These are phyloP conservation scores for Eubucco bourcierii DNA, from an alignment of 2,113 vertebrate genomes.

Conservation along the genomic window DNA sequence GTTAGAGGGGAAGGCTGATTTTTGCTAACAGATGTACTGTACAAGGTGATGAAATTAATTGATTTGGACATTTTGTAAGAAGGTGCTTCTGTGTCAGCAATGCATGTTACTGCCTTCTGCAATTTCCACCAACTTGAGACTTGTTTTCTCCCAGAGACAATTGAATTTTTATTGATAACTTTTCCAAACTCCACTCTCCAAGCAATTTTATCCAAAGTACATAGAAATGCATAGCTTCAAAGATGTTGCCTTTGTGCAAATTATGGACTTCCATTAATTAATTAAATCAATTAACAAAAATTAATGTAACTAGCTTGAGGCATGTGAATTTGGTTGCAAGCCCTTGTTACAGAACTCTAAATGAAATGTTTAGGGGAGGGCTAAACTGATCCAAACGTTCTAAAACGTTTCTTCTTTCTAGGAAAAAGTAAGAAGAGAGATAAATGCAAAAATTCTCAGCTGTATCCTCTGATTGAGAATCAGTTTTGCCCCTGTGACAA, in stretches of 20 bases:
- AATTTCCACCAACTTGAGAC: neutral
- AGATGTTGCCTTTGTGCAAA: neutral
- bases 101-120: neutral
- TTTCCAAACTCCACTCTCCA: neutral
- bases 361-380: neutral
- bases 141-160: neutral
- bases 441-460: conserved; percentile 92
- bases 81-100: neutral
- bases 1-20: neutral
- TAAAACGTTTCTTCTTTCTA: conserved; percentile 60
- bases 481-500: conserved; percentile 97
- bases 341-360: neutral
- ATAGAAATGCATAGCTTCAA: neutral
- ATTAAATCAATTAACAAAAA: neutral
- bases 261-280: neutral
- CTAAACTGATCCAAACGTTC: neutral
- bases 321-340: neutral
- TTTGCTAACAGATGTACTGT: neutral
- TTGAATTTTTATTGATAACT: neutral
- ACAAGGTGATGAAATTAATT: neutral
- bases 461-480: conserved; percentile 93
- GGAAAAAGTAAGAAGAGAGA: conserved; percentile 98
- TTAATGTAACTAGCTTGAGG: neutral
- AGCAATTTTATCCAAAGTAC: neutral
- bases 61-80: neutral